These are phyloP conservation scores for Nasonia giraulti DNA, from an alignment of 1,140 invertebrate species.

Conservation along the genomic window DNA sequence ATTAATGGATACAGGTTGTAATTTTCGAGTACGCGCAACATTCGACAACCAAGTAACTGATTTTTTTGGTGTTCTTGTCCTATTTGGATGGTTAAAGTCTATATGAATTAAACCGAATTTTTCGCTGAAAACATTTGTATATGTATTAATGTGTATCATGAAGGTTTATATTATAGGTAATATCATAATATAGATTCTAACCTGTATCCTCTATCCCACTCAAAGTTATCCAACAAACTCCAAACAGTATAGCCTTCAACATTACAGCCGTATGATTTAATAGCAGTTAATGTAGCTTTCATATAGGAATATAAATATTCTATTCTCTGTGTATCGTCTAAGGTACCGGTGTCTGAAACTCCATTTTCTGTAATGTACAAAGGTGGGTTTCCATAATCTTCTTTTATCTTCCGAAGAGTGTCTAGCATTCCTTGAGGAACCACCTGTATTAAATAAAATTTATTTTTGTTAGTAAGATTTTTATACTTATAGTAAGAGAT, in stretches of 20 bases:
- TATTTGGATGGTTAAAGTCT: constrained; percentile 80
- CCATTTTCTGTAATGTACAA: constrained; percentile 85
- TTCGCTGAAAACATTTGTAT: constrained; percentile 70
- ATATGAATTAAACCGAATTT: constrained; percentile 85
- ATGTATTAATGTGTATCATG: background rate
- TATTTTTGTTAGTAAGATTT: background rate
- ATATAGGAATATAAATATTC: constrained; percentile 75
- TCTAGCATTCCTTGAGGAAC: constrained; percentile 76
- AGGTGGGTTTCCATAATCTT: constrained; percentile 77
- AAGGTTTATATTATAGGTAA: background rate
- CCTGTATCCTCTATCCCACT: constrained; percentile 82
- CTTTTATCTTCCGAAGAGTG: constrained; percentile 78
- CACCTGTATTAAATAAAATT: constrained; percentile 32
- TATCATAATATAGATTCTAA: constrained; percentile 58
- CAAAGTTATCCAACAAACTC: constrained; percentile 88
- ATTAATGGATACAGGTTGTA: background rate
- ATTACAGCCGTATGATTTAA: constrained; percentile 49
- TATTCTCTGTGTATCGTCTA: constrained; percentile 73
- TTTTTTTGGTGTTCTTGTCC: constrained; percentile 81
- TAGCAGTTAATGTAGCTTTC: constrained; percentile 65
- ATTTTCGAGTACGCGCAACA: background rate
- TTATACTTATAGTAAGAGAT: background rate
- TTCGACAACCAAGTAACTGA: constrained; percentile 77
- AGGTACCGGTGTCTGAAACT: constrained; percentile 76
- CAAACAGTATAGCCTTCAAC: constrained; percentile 79